These are phyloP conservation scores for Cryptus armator DNA, from an alignment of 2,888 invertebrate species.

Conservation along the genomic window DNA sequence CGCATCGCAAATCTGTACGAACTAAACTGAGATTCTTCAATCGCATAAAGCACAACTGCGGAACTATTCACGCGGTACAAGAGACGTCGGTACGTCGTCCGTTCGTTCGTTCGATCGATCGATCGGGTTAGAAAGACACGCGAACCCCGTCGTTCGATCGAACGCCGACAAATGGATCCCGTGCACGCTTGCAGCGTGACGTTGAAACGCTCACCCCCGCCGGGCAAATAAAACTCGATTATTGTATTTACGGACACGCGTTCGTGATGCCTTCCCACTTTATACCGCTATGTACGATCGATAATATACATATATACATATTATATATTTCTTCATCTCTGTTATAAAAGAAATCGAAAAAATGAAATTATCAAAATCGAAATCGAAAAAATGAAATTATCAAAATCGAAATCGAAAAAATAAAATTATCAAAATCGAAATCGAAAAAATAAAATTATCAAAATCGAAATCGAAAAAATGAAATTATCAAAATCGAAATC, in stretches of 20 bases:
- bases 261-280: slow-evolving; percentile 5
- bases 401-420: not conserved
- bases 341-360: slow-evolving; percentile 20
- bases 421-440: not conserved
- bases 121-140: slow-evolving; percentile 50
- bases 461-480: too few species aligned
- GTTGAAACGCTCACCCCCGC: slow-evolving; percentile 15
- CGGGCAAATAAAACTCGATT: slow-evolving; percentile 55
- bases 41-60: slow-evolving; percentile 6
- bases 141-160: slow-evolving; percentile 54
- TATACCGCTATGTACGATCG: slow-evolving; percentile 45
- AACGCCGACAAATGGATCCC: slow-evolving; percentile 61
- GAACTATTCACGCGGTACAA: not conserved
- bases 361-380: not conserved
- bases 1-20: slow-evolving; percentile 69
- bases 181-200: slow-evolving; percentile 48
- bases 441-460: slow-evolving; percentile 4
- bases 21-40: slow-evolving; percentile 54
- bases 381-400: too few species aligned
- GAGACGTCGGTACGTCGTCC: slow-evolving; percentile 6
- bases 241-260: slow-evolving; percentile 60
- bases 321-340: not conserved
- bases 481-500: too few species aligned
- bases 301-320: not conserved
- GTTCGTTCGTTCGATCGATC: slow-evolving; percentile 49